Evolutionary conservation across 2,888 invertebrate genomes (phyloP), one percentile per base, ranked within the genome.

Genomic region (Podabrus alpinus): DNA sequence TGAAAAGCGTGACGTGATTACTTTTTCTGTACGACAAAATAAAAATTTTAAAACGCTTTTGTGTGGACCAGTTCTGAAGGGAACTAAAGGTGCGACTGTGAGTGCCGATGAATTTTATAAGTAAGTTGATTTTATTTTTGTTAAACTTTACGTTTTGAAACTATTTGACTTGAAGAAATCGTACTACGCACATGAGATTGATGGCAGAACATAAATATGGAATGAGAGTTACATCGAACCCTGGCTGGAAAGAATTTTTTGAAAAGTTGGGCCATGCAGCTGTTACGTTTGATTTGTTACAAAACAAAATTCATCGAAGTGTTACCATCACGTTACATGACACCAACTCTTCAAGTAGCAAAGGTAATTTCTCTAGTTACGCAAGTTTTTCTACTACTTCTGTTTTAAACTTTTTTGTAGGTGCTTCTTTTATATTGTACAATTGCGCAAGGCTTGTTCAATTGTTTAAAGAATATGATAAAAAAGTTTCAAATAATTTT

Each of bases 391-490:
- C n/a, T 29, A 45, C 17, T 15, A 25, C 13, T 13, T 13, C 1
- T 0, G 13, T 29, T 25, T 3, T 11, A 25, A 25, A 25, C 2
- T 7, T 15, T 16, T 60, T 78, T 78, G 24, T 79, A 94, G 94
- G 93, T 69, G 92, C 93, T 45, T 88, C 92, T 21, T 95, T 95
- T 85, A 90, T 95, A 73, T 87, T 95, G 24, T 95, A 95, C 85
- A 95, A 95, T 84, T 92, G 92, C 84, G 94, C 94, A 0, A 90
- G 95, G 78, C 84, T 95, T 69, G 90, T 91, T 81, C 90, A 92
- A 0, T 89, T 95, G 69, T 87, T 93, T 73, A 89, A 90, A 80
- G 91, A 91, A 76, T 94, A 91, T 84, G 87, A 91, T 77, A 88
- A 90, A 9, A 90, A 89, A 83, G 91, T 92, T 4, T 74, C 78